Evolutionary conservation across 1,140 invertebrate species (phyloP).

Genomic region (Hormaphis cornu): DNA sequence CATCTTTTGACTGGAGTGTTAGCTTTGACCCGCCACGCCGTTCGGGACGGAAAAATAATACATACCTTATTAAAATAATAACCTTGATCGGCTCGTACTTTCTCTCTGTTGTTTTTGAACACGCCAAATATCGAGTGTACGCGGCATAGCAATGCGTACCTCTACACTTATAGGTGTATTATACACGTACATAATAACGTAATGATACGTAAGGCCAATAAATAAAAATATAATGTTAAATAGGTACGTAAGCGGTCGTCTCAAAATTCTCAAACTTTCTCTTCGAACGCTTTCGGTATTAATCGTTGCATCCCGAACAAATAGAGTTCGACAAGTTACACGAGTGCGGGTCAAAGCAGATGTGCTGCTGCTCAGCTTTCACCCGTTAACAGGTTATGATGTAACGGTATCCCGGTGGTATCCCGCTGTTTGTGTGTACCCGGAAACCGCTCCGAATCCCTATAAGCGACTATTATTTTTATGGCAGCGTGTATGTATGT

Average conservation of each 20-base stretch:
- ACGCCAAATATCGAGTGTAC: background rate
- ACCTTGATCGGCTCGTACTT: background rate
- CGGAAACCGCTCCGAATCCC: constrained; percentile 8
- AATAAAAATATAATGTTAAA: no score
- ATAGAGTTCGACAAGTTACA: constrained; percentile 23
- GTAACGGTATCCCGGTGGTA: no score
- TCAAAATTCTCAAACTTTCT: constrained; percentile 24
- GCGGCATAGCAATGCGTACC: no score
- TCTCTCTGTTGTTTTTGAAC: background rate
- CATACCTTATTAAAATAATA: no score
- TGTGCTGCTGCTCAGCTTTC: constrained; percentile 23
- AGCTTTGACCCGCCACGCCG: constrained; percentile 10
- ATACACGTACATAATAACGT: no score
- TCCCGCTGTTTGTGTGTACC: no score
- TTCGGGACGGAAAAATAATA: no score
- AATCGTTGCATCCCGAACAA: constrained; percentile 1
- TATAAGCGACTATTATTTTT: no score
- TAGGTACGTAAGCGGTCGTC: background rate
- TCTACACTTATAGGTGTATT: no score
- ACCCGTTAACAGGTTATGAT: constrained; percentile 24
- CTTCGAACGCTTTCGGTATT: constrained; percentile 9
- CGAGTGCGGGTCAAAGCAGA: constrained; percentile 23
- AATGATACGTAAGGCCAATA: no score
- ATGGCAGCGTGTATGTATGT: no score
- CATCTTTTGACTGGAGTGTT: no score